Evolutionary conservation across 1,140 invertebrate species (phyloP).

Genomic region (Sycophila sp.): DNA sequence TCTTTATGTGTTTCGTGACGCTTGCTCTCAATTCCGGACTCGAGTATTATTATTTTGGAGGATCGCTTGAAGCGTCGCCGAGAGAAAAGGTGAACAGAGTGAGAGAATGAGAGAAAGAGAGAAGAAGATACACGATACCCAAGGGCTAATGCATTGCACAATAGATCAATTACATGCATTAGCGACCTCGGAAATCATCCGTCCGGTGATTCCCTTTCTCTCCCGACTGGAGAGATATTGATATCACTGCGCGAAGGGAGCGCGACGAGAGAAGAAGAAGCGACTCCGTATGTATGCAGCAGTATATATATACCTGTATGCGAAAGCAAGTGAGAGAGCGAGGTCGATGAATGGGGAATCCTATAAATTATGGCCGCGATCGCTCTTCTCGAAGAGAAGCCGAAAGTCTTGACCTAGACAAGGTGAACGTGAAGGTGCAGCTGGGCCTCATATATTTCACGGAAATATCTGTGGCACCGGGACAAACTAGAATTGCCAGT

Average conservation of each 20-base stretch:
- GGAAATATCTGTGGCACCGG: neutral
- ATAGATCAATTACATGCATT: slow-evolving; percentile 66
- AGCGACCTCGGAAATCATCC: slow-evolving; percentile 47
- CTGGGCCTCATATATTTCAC: neutral
- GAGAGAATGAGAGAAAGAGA: neutral
- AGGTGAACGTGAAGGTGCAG: neutral
- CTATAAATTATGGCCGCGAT: slow-evolving; percentile 48
- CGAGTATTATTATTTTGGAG: neutral
- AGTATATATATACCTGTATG: neutral
- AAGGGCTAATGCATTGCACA: slow-evolving; percentile 61
- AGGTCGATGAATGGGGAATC: slow-evolving; percentile 45
- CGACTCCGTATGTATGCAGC: neutral
- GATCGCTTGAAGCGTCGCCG: neutral
- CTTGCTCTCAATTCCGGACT: slow-evolving; percentile 4
- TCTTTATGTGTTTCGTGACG: neutral
- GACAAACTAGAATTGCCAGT: neutral
- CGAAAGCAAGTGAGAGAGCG: slow-evolving; percentile 8
- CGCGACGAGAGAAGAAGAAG: neutral
- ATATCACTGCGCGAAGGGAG: slow-evolving; percentile 40
- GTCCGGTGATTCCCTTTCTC: slow-evolving; percentile 20
- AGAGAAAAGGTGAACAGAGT: neutral
- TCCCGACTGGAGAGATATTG: slow-evolving; percentile 41
- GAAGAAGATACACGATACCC: slow-evolving; percentile 16
- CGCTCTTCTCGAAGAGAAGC: slow-evolving; percentile 33
- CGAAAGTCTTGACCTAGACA: slow-evolving; percentile 44